Base-by-base conservation (phyloP, 2,113 vertebrate genomes). In the Gambusia holbrooki region DNA sequence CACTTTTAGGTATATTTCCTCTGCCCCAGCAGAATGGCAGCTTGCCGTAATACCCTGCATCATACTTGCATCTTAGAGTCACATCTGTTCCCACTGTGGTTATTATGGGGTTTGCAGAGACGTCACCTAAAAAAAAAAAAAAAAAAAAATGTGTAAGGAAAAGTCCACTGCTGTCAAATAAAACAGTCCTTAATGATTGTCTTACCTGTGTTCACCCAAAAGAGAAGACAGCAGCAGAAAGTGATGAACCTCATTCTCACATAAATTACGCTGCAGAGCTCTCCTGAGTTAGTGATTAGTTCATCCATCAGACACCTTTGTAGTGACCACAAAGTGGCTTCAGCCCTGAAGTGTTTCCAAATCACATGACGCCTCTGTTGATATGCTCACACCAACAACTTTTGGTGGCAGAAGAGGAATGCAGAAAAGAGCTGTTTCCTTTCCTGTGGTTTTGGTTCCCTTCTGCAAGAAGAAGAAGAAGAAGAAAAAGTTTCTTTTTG, bases 371-470 rank as follows among this genome's bases (percentile, higher is more conserved):
- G 28, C 27, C 19, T 63, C 69, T 77, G 76, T 77, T 71, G 73
- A 86, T 77, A 51, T 78, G 87, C 84, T 77, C 81, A 79, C 87
- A 90, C 76, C 84, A 81, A 88, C 86, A 90, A 89, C 54, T 92
- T 90, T 63, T 88, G 77, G 72, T 25, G 6, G 62, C 30, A 81
- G 75, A 88, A 80, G 80, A 77, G 82, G 81, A 84, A 87, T 88
- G 75, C 42, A 32, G 67, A 87, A 86, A 79, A 63, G 62, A 37
- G 25, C 74, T 25, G 45, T 87, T 93, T 92, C 91, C 91, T 80
- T 89, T 30, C 89, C 63, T 88, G 85, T 10, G 87, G 87, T 93
- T 93, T 93, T 93, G 73, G 91, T 93, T 93, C 92, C 92, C 84
- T 15, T 75, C 69, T 82, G 63, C 37, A 14, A 29, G 42, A 81